Conservation (phyloP, 30 jellyfish, hydroid and myxozoan species). For the Hydra vulgaris region DNA sequence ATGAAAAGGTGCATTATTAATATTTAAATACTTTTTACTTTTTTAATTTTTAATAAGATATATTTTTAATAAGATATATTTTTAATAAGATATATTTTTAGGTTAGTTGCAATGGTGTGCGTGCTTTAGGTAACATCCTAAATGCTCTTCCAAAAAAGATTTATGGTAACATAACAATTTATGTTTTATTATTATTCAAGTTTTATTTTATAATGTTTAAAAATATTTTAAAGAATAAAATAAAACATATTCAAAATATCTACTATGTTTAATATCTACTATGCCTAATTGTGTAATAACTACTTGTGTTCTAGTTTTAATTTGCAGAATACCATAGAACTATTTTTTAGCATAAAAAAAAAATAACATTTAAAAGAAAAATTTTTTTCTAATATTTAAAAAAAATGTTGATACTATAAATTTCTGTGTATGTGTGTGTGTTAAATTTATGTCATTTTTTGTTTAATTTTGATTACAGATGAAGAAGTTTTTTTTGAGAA, state of each 20-base stretch:
- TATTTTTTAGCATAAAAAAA: too few relatives aligned
- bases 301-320: too few relatives aligned
- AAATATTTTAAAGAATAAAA: too few relatives aligned
- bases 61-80: too few relatives aligned
- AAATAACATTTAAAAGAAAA: too few relatives aligned
- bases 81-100: background rate
- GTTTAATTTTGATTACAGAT: slow-evolving; percentile 19
- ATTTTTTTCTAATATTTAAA: background rate
- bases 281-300: too few relatives aligned
- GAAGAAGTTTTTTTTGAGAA: slow-evolving; percentile 18
- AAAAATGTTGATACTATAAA: background rate
- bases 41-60: background rate
- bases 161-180: slow-evolving; percentile 33
- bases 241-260: too few relatives aligned
- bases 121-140: slow-evolving; percentile 89
- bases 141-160: slow-evolving; percentile 34
- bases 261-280: too few relatives aligned
- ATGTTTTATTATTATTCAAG: background rate
- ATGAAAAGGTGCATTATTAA: slow-evolving; percentile 57
- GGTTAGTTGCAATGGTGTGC: slow-evolving; percentile 92
- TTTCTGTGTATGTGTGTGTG: too few relatives aligned
- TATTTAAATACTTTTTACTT: background rate
- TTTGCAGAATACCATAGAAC: too few relatives aligned
- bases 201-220: background rate
- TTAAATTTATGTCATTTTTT: too few relatives aligned